Percentiles rank a stretch among this genome's conserved stretches.
These are phyloP conservation scores for Aix galericulata DNA, from an alignment of 2,113 vertebrate genomes.

Conservation along the genomic window DNA sequence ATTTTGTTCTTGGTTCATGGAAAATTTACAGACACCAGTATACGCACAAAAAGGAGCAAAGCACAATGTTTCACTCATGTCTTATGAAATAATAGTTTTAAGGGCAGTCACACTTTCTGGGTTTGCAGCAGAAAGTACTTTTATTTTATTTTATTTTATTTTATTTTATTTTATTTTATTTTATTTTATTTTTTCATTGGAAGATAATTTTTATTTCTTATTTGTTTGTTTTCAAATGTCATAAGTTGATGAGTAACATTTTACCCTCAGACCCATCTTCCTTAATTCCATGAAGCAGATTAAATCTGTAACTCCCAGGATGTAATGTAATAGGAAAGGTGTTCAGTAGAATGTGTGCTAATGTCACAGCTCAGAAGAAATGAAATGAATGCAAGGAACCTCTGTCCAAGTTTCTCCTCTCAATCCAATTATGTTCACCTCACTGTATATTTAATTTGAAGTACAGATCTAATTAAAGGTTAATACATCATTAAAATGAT, in stretches of 20 bases:
- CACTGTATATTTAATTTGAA: not conserved
- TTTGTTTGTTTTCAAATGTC: not conserved
- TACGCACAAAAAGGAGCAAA: not conserved
- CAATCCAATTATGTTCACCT: not conserved
- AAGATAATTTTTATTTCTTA: not conserved
- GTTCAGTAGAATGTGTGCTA: conserved; percentile 12
- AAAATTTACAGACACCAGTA: not conserved
- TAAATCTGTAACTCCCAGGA: not conserved
- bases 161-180: not conserved
- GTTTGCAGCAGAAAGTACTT: not conserved
- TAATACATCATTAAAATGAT: conserved; percentile 74
- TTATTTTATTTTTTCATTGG: not conserved
- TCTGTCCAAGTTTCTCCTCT: not conserved
- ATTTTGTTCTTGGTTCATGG: not conserved
- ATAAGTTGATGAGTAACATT: not conserved
- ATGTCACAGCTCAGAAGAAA: conserved; percentile 9
- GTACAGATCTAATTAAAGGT: conserved; percentile 61
- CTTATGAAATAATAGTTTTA: not conserved
- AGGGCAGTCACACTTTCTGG: not conserved
- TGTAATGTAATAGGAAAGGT: not conserved
- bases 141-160: too few relatives aligned
- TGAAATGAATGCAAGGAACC: not conserved
- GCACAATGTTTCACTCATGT: not conserved
- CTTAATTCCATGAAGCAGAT: not conserved
- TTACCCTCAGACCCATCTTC: not conserved